phyloP scores from a whole-genome alignment of 1,140 invertebrate genomes.

The Camponotus pennsylvanicus region DNA sequence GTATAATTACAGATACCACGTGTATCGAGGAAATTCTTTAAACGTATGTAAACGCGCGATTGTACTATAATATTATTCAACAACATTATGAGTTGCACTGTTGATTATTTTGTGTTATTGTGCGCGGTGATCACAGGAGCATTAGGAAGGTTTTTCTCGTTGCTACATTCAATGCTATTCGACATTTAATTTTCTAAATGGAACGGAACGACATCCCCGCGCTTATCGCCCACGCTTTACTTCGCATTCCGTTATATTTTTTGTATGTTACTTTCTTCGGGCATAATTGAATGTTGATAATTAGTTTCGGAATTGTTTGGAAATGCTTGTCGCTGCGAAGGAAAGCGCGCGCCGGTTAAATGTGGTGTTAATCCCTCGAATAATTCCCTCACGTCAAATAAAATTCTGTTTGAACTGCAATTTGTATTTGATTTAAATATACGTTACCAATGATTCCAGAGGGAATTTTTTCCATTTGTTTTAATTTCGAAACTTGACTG shows the following conservation, averaged over 20 bases:
- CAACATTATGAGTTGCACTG: background rate
- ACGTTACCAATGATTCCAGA: background rate
- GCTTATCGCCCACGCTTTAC: slow-evolving; percentile 20
- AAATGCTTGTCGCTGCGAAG: background rate
- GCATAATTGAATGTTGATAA: slow-evolving; percentile 37
- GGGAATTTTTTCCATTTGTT: background rate
- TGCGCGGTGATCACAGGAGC: background rate
- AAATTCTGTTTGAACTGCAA: background rate
- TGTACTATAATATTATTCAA: slow-evolving; percentile 18
- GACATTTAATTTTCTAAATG: slow-evolving; percentile 52
- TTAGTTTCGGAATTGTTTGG: slow-evolving; percentile 16
- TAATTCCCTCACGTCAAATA: background rate
- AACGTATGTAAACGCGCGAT: slow-evolving; percentile 19
- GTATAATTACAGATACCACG: background rate
- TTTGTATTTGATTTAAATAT: slow-evolving; percentile 19
- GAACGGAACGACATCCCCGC: slow-evolving; percentile 18
- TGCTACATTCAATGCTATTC: slow-evolving; percentile 2
- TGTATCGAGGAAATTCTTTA: background rate
- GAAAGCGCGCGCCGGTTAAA: background rate
- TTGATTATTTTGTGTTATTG: slow-evolving; percentile 19
- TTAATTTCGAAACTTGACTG: background rate
- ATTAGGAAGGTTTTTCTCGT: background rate
- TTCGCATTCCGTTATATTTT: background rate
- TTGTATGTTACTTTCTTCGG: background rate
- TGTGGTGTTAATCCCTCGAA: slow-evolving; percentile 23